Base-by-base conservation (phyloP, 2,797 vertebrate genomes). In the Esox lucius region DNA sequence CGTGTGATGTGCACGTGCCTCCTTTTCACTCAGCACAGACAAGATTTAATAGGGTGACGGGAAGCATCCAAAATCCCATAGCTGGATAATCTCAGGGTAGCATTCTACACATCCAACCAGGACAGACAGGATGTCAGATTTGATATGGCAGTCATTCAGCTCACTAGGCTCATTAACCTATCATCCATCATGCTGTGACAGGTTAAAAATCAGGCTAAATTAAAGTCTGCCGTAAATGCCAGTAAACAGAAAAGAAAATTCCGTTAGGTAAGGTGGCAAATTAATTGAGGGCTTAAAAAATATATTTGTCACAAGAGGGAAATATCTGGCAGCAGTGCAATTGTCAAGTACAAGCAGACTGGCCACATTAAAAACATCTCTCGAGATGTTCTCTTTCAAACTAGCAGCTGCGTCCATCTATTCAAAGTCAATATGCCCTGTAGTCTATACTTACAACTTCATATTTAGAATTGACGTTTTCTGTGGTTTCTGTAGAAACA, bases 291-390 rank as follows among this genome's bases (percentile, higher is more conserved):
- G 84, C 79, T 81, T 90, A 77, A 79, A 91, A 91, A 90, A 85
- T 82, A 92, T 73, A 82, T 93, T 89, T 92, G 91, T 94, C 91
- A 94, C 81, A 69, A 83, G 76, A 88, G 85, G 87, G 83, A 94
- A 93, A 89, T 91, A 93, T 91, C 87, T 92, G 91, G 91, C 91
- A 93, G 84, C 73, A 39, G 80, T 70, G 68, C 88, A 71, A 85
- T 86, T 28, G 53, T 56, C 53, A 73, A 70, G 75, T 76, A 76
- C 53, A 72, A 74, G 33, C 35, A 73, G 56, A 68, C n/a, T 9
- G 53, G 48, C 12, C 0, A 16, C 56, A 42, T 53, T 31, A 28
- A 75, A 72, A 70, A 66, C 65, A 73, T 61, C 31, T 61, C 61
- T 16, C 0, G 82, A 26, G 26, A 76, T 1, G 46, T 61, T 35